Evolutionary conservation across 1,140 invertebrate genomes (phyloP), one percentile per base, ranked within the genome.

Genomic region (Drosophila varians): DNA sequence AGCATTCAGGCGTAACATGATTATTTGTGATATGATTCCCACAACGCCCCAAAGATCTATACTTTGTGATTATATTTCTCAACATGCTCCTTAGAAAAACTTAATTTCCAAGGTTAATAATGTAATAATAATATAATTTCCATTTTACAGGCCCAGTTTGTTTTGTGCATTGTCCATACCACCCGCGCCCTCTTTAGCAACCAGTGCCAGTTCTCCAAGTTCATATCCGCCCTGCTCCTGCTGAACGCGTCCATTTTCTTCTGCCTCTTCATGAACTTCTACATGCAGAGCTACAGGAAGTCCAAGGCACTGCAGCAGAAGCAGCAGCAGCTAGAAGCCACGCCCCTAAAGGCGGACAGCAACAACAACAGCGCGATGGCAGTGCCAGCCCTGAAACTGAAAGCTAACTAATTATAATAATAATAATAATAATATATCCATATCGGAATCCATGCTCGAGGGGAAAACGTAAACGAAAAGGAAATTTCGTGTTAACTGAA

Each of bases 221-320:
- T 96, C 57, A 94, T 97, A 12, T 95, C 95, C 2, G 92, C 94
- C 53, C 93, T 97, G 43, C 91, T 98, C 48, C 92, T 98, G 68
- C 92, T 97, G 1, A 97, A 98, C 91, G 96, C 97, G 2, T 93
- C 95, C 18, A 97, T 98, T 71, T 99, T 99, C 93, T 97, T 98
- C 91, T 93, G 94, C 16, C 94, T 98, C 23, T 98, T 98, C 93
- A 95, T 94, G 66, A 95, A 98, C 92, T 99, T 98, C 93, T 99
- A 98, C 92, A 93, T 95, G 68, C 95, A 95, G 90, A 95, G 96
- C 65, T 97, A 98, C 76, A 94, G 93, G 70, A 92, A 92, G 75
- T 62, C 73, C 40, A 89, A 90, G 66, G 78, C 75, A 23, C 66
- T 73, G 52, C 58, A 76, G 46, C 52, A 49, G 48, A 43, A 56